These are phyloP conservation scores for Dermolepida albohirtum DNA, from an alignment of 2,888 invertebrate genomes.

Conservation along the genomic window DNA sequence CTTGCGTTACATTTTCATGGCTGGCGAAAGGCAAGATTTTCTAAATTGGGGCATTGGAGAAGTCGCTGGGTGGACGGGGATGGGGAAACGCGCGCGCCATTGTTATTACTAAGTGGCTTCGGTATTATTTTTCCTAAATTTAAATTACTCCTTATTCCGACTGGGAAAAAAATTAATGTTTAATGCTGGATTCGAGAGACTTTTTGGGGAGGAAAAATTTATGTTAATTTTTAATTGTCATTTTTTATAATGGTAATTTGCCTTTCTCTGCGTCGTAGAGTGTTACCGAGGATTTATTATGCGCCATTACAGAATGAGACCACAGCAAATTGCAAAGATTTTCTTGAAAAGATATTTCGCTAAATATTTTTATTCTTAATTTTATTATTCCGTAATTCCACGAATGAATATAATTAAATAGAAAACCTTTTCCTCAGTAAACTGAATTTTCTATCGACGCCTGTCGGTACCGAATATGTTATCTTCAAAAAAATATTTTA, in stretches of 20 bases:
- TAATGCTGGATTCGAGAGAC: background rate
- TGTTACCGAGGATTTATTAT: no score
- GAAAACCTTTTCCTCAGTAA: no score
- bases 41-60: background rate
- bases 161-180: background rate
- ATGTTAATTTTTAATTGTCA: constrained; percentile 10
- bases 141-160: constrained; percentile 2
- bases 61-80: background rate
- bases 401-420: no score
- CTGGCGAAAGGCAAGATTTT: constrained; percentile 14
- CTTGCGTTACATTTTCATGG: constrained; percentile 3
- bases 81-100: constrained; percentile 1
- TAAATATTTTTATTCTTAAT: no score
- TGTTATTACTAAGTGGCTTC: constrained; percentile 17
- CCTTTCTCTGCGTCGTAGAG: background rate
- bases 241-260: background rate
- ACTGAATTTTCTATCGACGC: no score
- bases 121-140: constrained; percentile 9
- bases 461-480: no score
- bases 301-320: no score
- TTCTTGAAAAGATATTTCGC: no score
- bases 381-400: no score
- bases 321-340: no score
- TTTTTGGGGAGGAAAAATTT: background rate
- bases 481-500: no score